Base-by-base conservation (phyloP, 2,888 invertebrate species). In the Argyra leucocephala region DNA sequence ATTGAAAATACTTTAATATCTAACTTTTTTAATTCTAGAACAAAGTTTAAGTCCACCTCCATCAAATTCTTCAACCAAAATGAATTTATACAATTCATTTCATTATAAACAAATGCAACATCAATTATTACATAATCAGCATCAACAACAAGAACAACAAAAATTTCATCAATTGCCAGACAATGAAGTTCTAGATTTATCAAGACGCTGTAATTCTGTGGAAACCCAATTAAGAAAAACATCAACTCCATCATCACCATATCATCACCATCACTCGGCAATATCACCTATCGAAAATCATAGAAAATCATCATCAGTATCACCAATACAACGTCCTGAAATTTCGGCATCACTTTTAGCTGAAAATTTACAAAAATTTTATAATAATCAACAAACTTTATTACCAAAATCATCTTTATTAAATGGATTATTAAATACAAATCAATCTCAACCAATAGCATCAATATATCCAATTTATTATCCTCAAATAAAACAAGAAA, bases 141-240 rank as follows among this genome's bases (percentile, higher is more conserved):
- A 61, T 57, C 61, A 60, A 5, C 64, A 67, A 63, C 62, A 23
- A 58, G 7, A 63, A 60, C 21, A 37, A 18, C 65, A 26, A 58
- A n/a, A 63, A 23, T 64, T 62, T 7, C 57, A 60, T 58, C 64
- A 68, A 37, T 9, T 62, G 23, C 64, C 64, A 22, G 69, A 73
- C 15, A 69, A 72, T 7, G 75, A 76, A 69, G 79, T 76, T 12
- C 70, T 80, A 61, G 80, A 80, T 70, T 72, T 80, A n/a, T 80
- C 80, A 1, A 72, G 77, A 1, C 77, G 77, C 62, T 76, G 76
- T 63, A 77, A 77, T 70, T 76, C 77, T 22, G 73, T 75, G 3
- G 78, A 78, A 65, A 69, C 67, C 2, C 10, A 2, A 67, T 73
- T 73, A 2, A 66, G 73, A 57, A 69, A 76, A 22, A 78, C 77